Base-by-base conservation (phyloP, 2,888 invertebrate genomes). In the Caenorhabditis virilis region DNA sequence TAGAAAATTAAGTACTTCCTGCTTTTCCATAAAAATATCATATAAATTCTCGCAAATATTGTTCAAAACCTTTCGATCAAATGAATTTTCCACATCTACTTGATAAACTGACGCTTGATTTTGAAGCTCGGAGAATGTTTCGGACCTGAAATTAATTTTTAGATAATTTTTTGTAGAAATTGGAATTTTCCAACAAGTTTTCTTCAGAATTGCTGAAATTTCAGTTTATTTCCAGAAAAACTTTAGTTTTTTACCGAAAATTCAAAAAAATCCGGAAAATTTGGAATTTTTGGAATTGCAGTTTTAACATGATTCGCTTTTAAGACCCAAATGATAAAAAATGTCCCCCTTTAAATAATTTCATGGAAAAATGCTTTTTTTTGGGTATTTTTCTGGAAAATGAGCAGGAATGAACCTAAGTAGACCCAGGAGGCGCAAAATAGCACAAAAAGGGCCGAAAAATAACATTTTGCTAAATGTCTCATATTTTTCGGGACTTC, bases 21-120 rank as follows among this genome's bases (percentile, higher is more conserved):
- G 62, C 46, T 72, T 72, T 46, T 71, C 69, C 16, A 48, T 42
- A 39, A 72, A 72, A n/a, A 70, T 59, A n/a, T 53, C 64, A 20
- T 52, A 54, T 7, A 74, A 52, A 2, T 30, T 15, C 11, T 25
- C 2, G 38, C 51, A 54, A 6, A 55, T 5, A 15, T 46, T 13
- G 15, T 60, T 60, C 15, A 69, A 30, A 1, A 45, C n/a, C n/a
- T 27, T n/a, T 22, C 63, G 46, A 47, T 74, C 74, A 9, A 51
- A 38, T 39, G 69, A 70, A 16, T 57, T 55, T n/a, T 55, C 60
- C 41, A 67, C 54, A 42, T 74, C 53, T 9, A 69, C 52, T 25
- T 59, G 26, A 43, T 65, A 74, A 6, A 15, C 33, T 9, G 38
- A 26, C 9, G 57, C 11, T 11, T 15, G 7, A 18, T 56, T 25